Evolutionary conservation across 2,888 invertebrate species (phyloP), one percentile per base, ranked within the genome.

Genomic region (Pediacus dermestoides): DNA sequence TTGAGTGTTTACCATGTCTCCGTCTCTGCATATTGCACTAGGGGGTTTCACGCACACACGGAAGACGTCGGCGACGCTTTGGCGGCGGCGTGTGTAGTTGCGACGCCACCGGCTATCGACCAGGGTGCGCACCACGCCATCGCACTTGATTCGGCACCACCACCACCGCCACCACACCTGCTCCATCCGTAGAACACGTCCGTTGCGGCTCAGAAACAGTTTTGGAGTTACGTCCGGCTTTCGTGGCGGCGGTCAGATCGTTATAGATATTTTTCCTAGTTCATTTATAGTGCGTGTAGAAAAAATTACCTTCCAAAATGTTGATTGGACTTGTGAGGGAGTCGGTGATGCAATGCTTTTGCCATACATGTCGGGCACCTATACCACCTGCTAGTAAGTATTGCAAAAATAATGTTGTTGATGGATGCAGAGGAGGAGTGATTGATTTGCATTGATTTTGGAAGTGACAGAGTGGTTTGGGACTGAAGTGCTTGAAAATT

Each of bases 331-430:
- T 90, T 66, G 88, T 90, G 70, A 84, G 88, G 73, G 88, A 90
- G 73, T 90, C 89, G 70, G 88, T 90, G 71, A 80, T 89, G 82
- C 87, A 88, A 80, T 90, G 90, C 77, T 89, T 90, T 78, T 90
- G 90, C 77, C 88, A 89, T 75, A 85, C 88, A 72, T 90, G 89
- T 81, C 84, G 88, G 70, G 87, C 87, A 62, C 88, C 89, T 55
- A 70, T 87, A 66, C 81, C 84, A 66, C 77, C 82, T 74, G 82
- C 82, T 76, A 82, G 85, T 84, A 78, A 78, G 80, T 69, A n/a
- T n/a, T n/a, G n/a, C n/a, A n/a, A n/a, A n/a, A n/a, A n/a, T n/a
- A n/a, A n/a, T n/a, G n/a, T n/a, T n/a, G n/a, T n/a, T n/a, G n/a
- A n/a, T n/a, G n/a, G n/a, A n/a, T n/a, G n/a, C n/a, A n/a, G n/a